These are phyloP conservation scores for Larimichthys crocea DNA, from an alignment of 2,113 vertebrate species.

Conservation along the genomic window DNA sequence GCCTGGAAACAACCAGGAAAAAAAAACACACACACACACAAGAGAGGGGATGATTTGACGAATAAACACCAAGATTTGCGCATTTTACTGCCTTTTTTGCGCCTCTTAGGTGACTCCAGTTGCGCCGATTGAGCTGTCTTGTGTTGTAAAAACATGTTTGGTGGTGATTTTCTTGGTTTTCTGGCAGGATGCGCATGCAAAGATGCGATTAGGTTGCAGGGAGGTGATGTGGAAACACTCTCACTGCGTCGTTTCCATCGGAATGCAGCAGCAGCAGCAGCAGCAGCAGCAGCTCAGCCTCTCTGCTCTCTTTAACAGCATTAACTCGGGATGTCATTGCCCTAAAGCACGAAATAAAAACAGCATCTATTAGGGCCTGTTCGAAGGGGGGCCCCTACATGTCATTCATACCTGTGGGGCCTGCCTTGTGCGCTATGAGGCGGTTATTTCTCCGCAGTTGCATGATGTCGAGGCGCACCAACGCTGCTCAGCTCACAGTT, in stretches of 20 bases:
- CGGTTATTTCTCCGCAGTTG: conserved; percentile 42
- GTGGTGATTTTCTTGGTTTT: conserved; percentile 32
- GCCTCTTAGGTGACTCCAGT: not conserved
- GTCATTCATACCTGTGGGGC: conserved; percentile 22
- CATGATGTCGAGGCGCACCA: conserved; percentile 17
- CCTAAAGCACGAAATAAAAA: conserved; percentile 48
- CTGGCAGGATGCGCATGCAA: conserved; percentile 44
- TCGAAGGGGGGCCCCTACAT: not conserved
- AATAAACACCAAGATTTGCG: not conserved
- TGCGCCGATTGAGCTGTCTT: conserved; percentile 9
- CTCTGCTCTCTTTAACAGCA: conserved; percentile 44
- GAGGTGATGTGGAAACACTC: conserved; percentile 40
- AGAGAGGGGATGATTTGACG: not conserved
- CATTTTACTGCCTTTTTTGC: conserved; percentile 28
- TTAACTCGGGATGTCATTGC: conserved; percentile 59
- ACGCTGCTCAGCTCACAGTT: conserved; percentile 21
- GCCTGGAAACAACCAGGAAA: conserved; percentile 44
- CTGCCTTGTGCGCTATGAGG: conserved; percentile 17
- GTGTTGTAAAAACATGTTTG: conserved; percentile 26
- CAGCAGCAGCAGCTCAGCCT: conserved; percentile 35
- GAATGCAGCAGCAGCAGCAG: conserved; percentile 75
- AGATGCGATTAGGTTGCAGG: conserved; percentile 32
- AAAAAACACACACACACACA: not conserved
- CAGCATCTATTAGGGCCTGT: conserved; percentile 31
- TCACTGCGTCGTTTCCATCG: conserved; percentile 83